phyloP scores from a whole-genome alignment of 2,113 vertebrate species.

The Antechinus stuartii region DNA sequence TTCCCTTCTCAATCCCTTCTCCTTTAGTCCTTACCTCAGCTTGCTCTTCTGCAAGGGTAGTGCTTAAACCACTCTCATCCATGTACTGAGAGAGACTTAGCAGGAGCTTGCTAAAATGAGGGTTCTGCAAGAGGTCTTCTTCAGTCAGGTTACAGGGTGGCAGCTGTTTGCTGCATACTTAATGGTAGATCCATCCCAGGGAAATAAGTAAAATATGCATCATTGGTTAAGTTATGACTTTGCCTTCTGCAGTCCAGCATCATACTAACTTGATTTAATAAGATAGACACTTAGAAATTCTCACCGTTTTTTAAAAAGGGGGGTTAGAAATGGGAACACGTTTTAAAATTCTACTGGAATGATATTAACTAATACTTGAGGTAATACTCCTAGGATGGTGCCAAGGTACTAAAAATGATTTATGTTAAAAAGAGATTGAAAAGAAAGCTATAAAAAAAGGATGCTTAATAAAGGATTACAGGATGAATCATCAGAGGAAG shows the following conservation, averaged over 20 bases:
- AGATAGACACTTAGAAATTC: not conserved
- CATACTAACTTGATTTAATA: slow-evolving; percentile 24
- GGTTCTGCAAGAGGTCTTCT: slow-evolving; percentile 87
- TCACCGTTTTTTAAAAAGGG: not conserved
- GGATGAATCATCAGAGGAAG: not conserved
- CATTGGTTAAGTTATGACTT: not conserved
- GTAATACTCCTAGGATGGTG: slow-evolving; percentile 11
- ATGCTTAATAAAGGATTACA: slow-evolving; percentile 10
- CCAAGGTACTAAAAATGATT: not conserved
- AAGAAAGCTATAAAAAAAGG: slow-evolving; percentile 8
- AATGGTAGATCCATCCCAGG: not conserved
- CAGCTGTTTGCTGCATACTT: slow-evolving; percentile 74
- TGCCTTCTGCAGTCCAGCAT: slow-evolving; percentile 5
- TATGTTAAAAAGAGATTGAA: not conserved
- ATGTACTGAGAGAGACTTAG: slow-evolving; percentile 85
- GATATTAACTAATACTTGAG: slow-evolving; percentile 36
- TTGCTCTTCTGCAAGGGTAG: slow-evolving; percentile 83
- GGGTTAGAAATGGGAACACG: not conserved
- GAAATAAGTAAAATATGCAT: slow-evolving; percentile 26
- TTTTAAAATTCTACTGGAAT: not conserved
- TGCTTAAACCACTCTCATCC: slow-evolving; percentile 86
- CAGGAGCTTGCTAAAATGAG: slow-evolving; percentile 87
- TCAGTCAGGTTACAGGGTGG: slow-evolving; percentile 86
- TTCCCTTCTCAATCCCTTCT: not conserved
- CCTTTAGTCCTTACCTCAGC: slow-evolving; percentile 84